These are phyloP conservation scores for Sapayoa aenigma DNA, from an alignment of 2,113 vertebrate species.

Conservation along the genomic window DNA sequence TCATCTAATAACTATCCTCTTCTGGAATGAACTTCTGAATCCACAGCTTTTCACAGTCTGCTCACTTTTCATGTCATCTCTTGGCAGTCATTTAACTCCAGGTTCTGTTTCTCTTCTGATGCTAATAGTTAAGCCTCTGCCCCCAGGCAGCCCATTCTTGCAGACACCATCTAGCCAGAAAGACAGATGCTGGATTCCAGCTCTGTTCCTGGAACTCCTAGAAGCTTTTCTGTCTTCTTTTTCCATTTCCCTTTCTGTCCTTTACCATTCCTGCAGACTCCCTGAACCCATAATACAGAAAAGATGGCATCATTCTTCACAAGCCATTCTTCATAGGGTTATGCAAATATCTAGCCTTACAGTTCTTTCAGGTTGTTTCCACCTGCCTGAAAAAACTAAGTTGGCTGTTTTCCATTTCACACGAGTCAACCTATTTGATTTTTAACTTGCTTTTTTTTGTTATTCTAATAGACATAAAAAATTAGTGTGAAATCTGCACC, in stretches of 20 bases:
- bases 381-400: not conserved
- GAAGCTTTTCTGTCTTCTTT: not conserved
- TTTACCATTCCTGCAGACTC: not conserved
- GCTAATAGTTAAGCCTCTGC: not conserved
- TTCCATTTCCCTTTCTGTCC: not conserved
- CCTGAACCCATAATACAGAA: not conserved
- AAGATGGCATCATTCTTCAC: not conserved
- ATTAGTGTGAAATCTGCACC: not conserved
- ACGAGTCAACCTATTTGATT: not conserved
- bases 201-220: not conserved
- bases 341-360: not conserved
- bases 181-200: not conserved
- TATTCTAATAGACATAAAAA: not conserved
- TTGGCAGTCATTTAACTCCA: not conserved
- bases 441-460: not conserved
- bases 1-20: not conserved
- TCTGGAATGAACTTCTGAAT: not conserved
- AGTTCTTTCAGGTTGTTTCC: not conserved
- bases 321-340: not conserved
- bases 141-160: not conserved
- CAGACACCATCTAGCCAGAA: not conserved
- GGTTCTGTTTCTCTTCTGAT: not conserved
- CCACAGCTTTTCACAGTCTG: not conserved
- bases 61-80: not conserved
- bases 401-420: not conserved